Conservation (phyloP, 2,113 vertebrate genomes). For the Vireo altiloquus region DNA sequence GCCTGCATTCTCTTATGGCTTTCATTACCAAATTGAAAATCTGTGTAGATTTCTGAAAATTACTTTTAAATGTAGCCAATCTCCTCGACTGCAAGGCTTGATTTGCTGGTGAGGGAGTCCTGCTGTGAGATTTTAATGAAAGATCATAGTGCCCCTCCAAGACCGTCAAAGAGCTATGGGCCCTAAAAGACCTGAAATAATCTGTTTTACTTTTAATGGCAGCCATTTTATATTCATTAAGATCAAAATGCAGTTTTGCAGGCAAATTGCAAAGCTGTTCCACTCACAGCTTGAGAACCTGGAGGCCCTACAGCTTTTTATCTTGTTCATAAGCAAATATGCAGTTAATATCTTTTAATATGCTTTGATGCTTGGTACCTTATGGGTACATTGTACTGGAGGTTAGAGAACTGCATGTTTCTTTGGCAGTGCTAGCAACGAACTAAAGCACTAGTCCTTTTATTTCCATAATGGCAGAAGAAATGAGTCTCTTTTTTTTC, state of each 20-base stretch:
- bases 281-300: conserved; percentile 97
- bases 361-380: conserved; percentile 88
- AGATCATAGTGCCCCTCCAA: conserved; percentile 95
- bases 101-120: conserved; percentile 87
- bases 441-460: conserved; percentile 76
- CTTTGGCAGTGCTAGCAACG: conserved; percentile 77
- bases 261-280: conserved; percentile 99
- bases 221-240: conserved; percentile 99
- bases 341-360: conserved; percentile 96
- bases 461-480: conserved; percentile 79
- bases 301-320: conserved; percentile 90
- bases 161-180: conserved; percentile 90
- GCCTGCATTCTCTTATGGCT: conserved; percentile 82
- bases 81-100: conserved; percentile 88
- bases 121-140: conserved; percentile 98
- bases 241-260: conserved; percentile 98
- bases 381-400: conserved; percentile 83
- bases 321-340: conserved; percentile 92
- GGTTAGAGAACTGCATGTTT: conserved; percentile 78
- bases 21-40: conserved; percentile 90
- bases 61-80: conserved; percentile 93
- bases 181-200: conserved; percentile 96
- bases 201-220: conserved; percentile 99
- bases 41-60: conserved; percentile 94
- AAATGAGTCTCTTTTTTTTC: conserved; percentile 64